A percentile compares a stretch with the other conserved stretches of the same genome.
phyloP scores from a whole-genome alignment of 2,797 vertebrate species.

The Prionace glauca region DNA sequence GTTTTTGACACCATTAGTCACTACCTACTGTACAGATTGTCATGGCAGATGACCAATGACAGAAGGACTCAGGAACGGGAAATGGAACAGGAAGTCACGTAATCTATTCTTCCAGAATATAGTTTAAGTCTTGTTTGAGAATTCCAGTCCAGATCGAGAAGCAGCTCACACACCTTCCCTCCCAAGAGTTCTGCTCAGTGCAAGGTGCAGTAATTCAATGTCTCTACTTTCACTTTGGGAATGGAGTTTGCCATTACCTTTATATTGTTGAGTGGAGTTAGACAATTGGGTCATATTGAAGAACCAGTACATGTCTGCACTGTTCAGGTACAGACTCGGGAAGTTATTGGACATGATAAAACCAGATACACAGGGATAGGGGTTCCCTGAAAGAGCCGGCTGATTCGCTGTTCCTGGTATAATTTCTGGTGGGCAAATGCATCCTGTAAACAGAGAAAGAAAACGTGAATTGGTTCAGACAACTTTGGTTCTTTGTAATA shows the following conservation, averaged over 20 bases:
- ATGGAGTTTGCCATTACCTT: not conserved
- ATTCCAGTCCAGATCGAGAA: not conserved
- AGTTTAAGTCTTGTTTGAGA: too few species aligned
- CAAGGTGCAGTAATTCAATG: not conserved
- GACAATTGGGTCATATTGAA: not conserved
- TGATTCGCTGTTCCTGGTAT: too few species aligned
- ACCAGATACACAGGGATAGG: not conserved
- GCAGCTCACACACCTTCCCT: not conserved
- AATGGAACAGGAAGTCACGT: not conserved
- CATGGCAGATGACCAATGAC: not conserved
- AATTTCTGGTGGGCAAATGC: conserved; percentile 10
- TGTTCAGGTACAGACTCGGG: not conserved
- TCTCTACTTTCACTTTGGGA: not conserved
- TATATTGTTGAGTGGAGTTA: not conserved
- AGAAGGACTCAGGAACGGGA: too few species aligned
- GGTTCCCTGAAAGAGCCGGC: too few species aligned
- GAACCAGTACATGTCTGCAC: conserved; percentile 27
- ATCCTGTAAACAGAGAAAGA: not conserved
- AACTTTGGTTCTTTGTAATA: not conserved
- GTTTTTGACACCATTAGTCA: not conserved
- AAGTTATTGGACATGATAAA: conserved; percentile 8
- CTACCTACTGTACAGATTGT: not conserved
- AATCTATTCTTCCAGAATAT: not conserved
- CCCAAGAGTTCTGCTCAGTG: not conserved
- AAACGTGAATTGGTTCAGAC: not conserved